Evolutionary conservation across 2,797 vertebrate species (phyloP).

Genomic region (Etheostoma nigrum): DNA sequence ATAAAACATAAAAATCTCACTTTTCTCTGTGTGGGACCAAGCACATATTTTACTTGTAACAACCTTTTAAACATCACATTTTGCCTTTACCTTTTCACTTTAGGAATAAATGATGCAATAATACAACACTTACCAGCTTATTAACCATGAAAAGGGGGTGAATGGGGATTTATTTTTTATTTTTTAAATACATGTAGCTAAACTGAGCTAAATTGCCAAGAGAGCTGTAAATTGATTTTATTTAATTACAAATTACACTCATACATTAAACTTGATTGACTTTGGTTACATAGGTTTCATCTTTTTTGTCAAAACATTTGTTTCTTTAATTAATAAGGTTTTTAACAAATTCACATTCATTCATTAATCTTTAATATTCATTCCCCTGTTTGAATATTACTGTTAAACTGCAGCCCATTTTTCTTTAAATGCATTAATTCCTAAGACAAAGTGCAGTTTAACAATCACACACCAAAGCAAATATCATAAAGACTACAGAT

Average conservation of each 20-base stretch:
- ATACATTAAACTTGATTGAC: not conserved
- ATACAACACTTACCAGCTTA: not conserved
- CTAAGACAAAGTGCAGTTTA: conserved; percentile 8
- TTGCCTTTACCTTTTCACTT: not conserved
- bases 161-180: not conserved
- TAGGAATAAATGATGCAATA: not conserved
- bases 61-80: not conserved
- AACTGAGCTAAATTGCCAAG: not conserved
- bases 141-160: not conserved
- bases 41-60: not conserved
- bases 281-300: not conserved
- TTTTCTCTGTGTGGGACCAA: not conserved
- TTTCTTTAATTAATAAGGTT: not conserved
- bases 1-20: too few species aligned
- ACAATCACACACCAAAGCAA: conserved; percentile 8
- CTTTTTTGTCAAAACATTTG: not conserved
- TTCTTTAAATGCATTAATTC: not conserved
- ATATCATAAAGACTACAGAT: not conserved
- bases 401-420: not conserved
- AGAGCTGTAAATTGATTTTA: not conserved
- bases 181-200: not conserved
- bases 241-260: not conserved
- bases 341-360: not conserved
- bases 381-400: not conserved
- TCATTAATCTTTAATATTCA: not conserved